Base-by-base conservation (phyloP, 2,113 vertebrate genomes). In the Tupaia chinensis region DNA sequence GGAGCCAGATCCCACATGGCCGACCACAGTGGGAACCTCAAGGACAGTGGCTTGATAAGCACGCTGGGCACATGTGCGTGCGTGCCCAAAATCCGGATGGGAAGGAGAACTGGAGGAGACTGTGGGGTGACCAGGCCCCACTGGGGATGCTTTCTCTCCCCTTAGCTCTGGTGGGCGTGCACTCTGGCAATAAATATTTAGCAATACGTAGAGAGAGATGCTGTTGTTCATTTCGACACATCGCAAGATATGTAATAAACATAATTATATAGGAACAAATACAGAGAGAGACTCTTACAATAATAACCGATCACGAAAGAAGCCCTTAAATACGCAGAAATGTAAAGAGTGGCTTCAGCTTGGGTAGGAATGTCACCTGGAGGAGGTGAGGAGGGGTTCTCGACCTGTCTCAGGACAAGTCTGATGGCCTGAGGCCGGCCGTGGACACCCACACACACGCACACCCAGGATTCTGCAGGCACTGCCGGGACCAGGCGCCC, bases 211-310 rank as follows among this genome's bases (percentile, higher is more conserved):
- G 73, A 58, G 80, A 93, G 61, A 63, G 54, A 76, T 5, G n/a
- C 60, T 32, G 11, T 84, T 92, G 13, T 63, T 53, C 73, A 63
- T 65, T 88, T 93, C 14, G 76, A 83, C 68, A 89, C 25, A 29
- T 66, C 72, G 14, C 32, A 63, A 79, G 61, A 90, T 27, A 93
- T 32, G 69, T 65, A 69, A 68, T 82, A 68, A 74, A 61, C 44
- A 84, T 53, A 94, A 66, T 69, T 44, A 19, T 15, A 15, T 10
- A 82, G 12, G 22, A 94, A 85, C 72, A 95, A 93, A 90, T 74
- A 83, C 17, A 80, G 66, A 76, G 83, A 65, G 10, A 66, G 5
- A 11, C 23, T 56, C 34, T 4, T 54, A 29, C 34, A 23, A 14
- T 17, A 73, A 25, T 61, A 79, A 81, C 29, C 63, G 27, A 29